phyloP scores from a whole-genome alignment of 2,797 vertebrate genomes.

The Galaxias olidus region DNA sequence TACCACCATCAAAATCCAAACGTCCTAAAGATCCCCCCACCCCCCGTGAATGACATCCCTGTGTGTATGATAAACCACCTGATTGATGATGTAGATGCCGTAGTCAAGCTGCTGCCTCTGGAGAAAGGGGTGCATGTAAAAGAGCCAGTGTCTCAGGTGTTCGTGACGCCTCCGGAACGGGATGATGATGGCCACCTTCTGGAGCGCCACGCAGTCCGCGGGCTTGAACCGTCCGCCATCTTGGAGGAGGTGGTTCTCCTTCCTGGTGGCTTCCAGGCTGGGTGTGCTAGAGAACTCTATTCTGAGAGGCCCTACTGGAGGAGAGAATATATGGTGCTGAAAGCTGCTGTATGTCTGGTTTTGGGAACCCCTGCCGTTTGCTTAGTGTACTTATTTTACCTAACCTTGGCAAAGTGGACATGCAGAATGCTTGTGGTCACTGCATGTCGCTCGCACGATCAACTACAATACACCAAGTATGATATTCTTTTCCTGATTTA shows the following conservation, averaged over 20 bases:
- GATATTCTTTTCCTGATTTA: too few relatives aligned
- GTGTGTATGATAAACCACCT: constrained; percentile 71
- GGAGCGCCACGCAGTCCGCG: constrained; percentile 67
- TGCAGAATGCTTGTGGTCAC: too few relatives aligned
- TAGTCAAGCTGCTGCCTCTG: constrained; percentile 94
- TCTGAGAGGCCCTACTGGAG: neutral
- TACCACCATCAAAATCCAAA: too few relatives aligned
- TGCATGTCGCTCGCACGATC: too few relatives aligned
- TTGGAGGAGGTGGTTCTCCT: constrained; percentile 73
- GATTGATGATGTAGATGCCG: constrained; percentile 90
- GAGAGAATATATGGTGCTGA: neutral
- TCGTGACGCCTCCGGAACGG: constrained; percentile 80
- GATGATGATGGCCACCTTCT: constrained; percentile 82
- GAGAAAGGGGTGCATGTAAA: constrained; percentile 92
- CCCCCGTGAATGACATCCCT: too few relatives aligned
- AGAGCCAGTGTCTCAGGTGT: constrained; percentile 85
- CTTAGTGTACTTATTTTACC: too few relatives aligned
- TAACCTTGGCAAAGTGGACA: too few relatives aligned
- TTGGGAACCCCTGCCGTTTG: too few relatives aligned
- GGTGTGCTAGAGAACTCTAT: neutral
- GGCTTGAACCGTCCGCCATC: constrained; percentile 73
- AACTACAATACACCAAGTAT: too few relatives aligned
- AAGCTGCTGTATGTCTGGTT: too few relatives aligned
- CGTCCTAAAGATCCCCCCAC: too few relatives aligned
- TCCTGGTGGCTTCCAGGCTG: constrained; percentile 45